Evolutionary conservation across 2,113 vertebrate genomes (phyloP).

Genomic region (Calonectris borealis): DNA sequence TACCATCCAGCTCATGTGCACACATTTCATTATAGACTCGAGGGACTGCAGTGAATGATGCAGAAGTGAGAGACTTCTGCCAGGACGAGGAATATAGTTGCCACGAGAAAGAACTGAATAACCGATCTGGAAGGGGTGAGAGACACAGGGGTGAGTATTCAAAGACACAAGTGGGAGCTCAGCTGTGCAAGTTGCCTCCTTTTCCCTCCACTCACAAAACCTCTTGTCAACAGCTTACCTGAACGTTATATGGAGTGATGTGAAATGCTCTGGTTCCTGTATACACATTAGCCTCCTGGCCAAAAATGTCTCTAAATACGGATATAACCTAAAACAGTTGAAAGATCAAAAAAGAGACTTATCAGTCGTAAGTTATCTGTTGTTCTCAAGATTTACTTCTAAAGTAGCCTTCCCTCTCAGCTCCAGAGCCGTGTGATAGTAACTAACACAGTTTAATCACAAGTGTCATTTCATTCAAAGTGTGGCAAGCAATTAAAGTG

Average conservation of each 20-base stretch:
- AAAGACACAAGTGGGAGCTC: not conserved
- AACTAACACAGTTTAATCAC: not conserved
- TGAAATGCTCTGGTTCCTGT: constrained; percentile 86
- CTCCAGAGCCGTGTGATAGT: not conserved
- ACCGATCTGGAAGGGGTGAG: constrained; percentile 79
- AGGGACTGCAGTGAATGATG: constrained; percentile 88
- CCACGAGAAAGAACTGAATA: constrained; percentile 90
- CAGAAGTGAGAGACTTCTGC: constrained; percentile 84
- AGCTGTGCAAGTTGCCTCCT: not conserved
- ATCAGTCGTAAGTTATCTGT: not conserved
- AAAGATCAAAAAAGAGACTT: not conserved
- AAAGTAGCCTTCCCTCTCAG: not conserved
- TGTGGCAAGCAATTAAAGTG: not conserved
- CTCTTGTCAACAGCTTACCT: constrained; percentile 75
- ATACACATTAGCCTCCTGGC: constrained; percentile 79
- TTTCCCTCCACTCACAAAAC: not conserved
- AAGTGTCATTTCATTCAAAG: not conserved
- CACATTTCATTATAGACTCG: constrained; percentile 95
- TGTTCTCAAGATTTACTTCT: not conserved
- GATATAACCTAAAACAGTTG: constrained; percentile 79
- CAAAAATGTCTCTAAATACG: constrained; percentile 87
- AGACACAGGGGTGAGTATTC: not conserved
- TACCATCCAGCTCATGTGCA: constrained; percentile 96
- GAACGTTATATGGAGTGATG: constrained; percentile 89
- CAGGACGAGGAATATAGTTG: constrained; percentile 73